A percentile compares a stretch with the other conserved stretches of the same genome.
Evolutionary conservation across 1,140 invertebrate species (phyloP).

Genomic region (Drosophila sp.): DNA sequence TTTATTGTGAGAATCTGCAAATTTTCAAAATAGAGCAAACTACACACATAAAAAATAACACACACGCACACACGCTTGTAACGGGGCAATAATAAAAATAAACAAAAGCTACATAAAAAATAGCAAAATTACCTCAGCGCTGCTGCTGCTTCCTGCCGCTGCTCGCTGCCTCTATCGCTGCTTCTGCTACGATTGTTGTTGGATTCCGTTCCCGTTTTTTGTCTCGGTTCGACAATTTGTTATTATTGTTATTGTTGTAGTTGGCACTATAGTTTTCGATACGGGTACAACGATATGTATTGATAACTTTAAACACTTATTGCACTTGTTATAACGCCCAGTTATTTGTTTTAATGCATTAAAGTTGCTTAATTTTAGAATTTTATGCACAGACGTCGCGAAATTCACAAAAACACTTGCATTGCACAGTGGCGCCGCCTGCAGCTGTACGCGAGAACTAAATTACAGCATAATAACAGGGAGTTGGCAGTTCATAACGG

Average conservation of each 20-base stretch:
- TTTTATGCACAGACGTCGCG: constrained; percentile 71
- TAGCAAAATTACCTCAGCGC: constrained; percentile 80
- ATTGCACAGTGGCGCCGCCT: constrained; percentile 55
- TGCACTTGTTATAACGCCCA: constrained; percentile 38
- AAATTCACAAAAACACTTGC: constrained; percentile 56
- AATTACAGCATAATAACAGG: not conserved
- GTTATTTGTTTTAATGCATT: constrained; percentile 20
- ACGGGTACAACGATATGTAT: constrained; percentile 20
- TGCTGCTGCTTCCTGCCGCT: constrained; percentile 47
- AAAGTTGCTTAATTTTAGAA: constrained; percentile 52
- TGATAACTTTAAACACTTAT: constrained; percentile 48
- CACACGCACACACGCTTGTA: constrained; percentile 34
- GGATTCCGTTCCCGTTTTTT: constrained; percentile 48
- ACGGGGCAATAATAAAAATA: constrained; percentile 63
- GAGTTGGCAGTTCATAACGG: constrained; percentile 22
- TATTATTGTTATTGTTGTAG: constrained; percentile 78
- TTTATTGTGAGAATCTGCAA: constrained; percentile 21
- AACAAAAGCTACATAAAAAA: constrained; percentile 75
- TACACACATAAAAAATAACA: constrained; percentile 29
- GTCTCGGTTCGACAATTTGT: constrained; percentile 51
- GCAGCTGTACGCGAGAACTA: constrained; percentile 42
- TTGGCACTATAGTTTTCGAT: constrained; percentile 32
- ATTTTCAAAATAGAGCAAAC: constrained; percentile 61
- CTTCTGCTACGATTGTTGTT: constrained; percentile 49
- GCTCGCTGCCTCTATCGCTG: constrained; percentile 32